Conservation (phyloP, 2,113 vertebrate genomes). For the Trogon surrucura region DNA sequence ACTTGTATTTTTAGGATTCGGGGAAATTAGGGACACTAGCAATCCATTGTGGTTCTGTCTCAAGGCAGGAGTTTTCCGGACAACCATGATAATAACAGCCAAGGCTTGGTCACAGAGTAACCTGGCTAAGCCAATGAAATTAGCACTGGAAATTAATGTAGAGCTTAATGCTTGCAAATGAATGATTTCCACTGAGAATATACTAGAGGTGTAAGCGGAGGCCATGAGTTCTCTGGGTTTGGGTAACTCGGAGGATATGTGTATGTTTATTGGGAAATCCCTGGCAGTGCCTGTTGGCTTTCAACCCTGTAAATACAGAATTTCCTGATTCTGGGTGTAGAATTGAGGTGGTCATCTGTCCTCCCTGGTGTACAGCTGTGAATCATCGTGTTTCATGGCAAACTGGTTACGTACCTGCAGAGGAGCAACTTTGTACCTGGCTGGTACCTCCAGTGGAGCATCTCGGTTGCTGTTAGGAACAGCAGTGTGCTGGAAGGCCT, state of each 20-base stretch:
- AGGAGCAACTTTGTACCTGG: neutral
- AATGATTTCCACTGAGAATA: neutral
- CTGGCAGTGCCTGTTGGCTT: neutral
- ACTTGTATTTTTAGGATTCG: constrained; percentile 45
- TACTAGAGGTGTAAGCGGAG: neutral
- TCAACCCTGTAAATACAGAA: neutral
- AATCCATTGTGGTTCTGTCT: neutral
- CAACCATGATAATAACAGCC: neutral
- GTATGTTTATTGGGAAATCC: neutral
- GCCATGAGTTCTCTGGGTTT: accelerated
- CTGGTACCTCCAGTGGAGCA: neutral
- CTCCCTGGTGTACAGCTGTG: neutral
- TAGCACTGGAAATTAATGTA: neutral
- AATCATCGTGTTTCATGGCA: neutral
- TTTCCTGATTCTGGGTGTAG: neutral
- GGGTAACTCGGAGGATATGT: neutral
- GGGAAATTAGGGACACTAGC: constrained; percentile 12
- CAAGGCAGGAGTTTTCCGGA: neutral
- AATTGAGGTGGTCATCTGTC: neutral
- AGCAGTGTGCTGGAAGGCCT: neutral
- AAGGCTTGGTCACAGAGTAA: neutral
- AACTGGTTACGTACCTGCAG: neutral
- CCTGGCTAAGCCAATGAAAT: neutral
- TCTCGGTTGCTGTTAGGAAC: neutral
- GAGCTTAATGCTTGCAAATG: neutral